Evolutionary conservation across 2,888 invertebrate genomes (phyloP).

Genomic region (Chymomyza caudatula): DNA sequence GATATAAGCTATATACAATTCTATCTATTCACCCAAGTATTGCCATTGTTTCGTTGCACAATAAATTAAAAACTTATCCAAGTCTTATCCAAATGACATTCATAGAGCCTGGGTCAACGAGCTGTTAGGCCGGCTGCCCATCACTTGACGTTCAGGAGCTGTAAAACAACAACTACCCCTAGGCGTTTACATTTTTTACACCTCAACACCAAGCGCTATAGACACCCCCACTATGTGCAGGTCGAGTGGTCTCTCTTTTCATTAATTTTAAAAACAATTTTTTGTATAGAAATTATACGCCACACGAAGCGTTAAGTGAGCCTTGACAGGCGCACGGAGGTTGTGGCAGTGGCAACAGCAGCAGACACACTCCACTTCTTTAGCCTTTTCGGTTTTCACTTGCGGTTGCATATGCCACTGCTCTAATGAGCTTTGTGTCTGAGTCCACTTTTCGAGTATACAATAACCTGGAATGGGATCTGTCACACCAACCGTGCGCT

Average conservation of each 20-base stretch:
- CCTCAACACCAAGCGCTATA: constrained; percentile 45
- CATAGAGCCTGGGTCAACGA: constrained; percentile 47
- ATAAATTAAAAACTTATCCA: constrained; percentile 68
- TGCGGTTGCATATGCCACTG: constrained; percentile 17
- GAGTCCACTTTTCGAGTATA: not conserved
- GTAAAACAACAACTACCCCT: not conserved
- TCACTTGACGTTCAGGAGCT: too few relatives aligned
- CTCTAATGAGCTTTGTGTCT: not conserved
- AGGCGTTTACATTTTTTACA: constrained; percentile 39
- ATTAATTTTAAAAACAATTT: constrained; percentile 40
- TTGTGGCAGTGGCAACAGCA: not conserved
- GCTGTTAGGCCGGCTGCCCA: constrained; percentile 12
- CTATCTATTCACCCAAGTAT: not conserved
- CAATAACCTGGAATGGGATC: not conserved
- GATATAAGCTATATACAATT: not conserved
- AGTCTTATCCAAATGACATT: constrained; percentile 63
- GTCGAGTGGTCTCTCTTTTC: constrained; percentile 34
- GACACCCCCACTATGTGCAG: not conserved
- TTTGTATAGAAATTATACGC: constrained; percentile 46
- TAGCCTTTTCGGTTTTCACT: constrained; percentile 14
- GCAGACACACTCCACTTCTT: not conserved
- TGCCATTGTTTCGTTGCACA: constrained; percentile 50
- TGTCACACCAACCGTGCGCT: constrained; percentile 23
- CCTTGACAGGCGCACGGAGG: constrained; percentile 16
- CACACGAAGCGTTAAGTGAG: constrained; percentile 62